Percentiles rank a stretch among this genome's conserved stretches.
Conservation (phyloP, 2,888 invertebrate species). For the Tricholauxania praeusta region DNA sequence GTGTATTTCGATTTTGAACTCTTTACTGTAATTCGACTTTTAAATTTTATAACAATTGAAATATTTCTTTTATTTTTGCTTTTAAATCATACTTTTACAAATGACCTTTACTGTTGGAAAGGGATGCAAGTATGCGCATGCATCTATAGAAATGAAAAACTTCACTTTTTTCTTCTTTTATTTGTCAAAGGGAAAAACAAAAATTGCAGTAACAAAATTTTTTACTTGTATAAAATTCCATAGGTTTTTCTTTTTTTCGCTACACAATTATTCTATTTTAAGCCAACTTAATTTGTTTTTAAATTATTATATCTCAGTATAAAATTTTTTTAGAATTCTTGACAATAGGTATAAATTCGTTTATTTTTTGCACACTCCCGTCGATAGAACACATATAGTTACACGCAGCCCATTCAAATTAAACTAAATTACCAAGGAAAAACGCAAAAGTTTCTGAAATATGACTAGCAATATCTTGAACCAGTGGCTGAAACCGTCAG, state of each 20-base stretch:
- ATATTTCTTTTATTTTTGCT: background rate
- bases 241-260: background rate
- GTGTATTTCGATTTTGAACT: conserved; percentile 5
- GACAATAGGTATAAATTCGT: background rate
- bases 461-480: background rate
- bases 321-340: background rate
- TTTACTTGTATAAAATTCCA: conserved; percentile 14
- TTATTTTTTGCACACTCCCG: background rate
- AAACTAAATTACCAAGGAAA: conserved; percentile 13
- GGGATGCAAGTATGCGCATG: conserved; percentile 31
- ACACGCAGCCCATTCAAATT: conserved; percentile 8
- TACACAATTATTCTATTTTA: background rate
- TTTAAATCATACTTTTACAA: conserved; percentile 30
- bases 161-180: conserved; percentile 10
- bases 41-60: background rate
- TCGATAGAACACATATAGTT: background rate
- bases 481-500: background rate
- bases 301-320: background rate
- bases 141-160: conserved; percentile 9
- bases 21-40: background rate
- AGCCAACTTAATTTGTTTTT: background rate
- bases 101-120: conserved; percentile 39
- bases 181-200: background rate
- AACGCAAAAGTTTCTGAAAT: conserved; percentile 6
- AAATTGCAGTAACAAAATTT: background rate